phyloP scores from a whole-genome alignment of 2,113 vertebrate genomes.

The Lagopus leucura region DNA sequence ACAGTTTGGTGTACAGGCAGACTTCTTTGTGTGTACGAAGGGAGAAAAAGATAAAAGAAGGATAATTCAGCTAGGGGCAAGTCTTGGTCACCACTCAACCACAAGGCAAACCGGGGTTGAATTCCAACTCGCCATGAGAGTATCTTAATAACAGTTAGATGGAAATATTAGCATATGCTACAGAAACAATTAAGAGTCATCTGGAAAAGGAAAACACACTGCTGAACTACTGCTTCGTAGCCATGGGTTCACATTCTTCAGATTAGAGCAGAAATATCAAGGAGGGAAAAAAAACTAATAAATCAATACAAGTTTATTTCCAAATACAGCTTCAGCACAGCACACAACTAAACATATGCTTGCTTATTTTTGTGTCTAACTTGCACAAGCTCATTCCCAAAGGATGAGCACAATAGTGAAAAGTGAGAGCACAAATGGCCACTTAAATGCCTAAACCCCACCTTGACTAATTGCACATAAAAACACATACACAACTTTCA shows the following conservation, averaged over 20 bases:
- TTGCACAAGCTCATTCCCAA: not conserved
- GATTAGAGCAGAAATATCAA: slow-evolving; percentile 7
- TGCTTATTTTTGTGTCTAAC: slow-evolving; percentile 28
- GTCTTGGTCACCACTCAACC: slow-evolving; percentile 47
- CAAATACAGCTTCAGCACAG: not conserved
- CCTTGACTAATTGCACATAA: slow-evolving; percentile 15
- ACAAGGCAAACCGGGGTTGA: not conserved
- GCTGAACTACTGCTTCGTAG: slow-evolving; percentile 5
- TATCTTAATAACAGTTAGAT: slow-evolving; percentile 53
- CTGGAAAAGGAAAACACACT: slow-evolving; percentile 50
- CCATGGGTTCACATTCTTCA: not conserved
- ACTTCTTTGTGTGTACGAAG: slow-evolving; percentile 25
- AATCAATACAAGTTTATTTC: slow-evolving; percentile 18
- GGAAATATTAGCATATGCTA: slow-evolving; percentile 51
- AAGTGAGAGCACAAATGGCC: slow-evolving; percentile 43
- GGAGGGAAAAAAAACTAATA: not conserved
- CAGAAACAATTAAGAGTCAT: slow-evolving; percentile 55
- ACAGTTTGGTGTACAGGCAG: slow-evolving; percentile 16
- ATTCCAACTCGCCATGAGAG: slow-evolving; percentile 2
- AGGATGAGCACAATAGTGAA: not conserved
- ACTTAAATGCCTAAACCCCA: slow-evolving; percentile 34
- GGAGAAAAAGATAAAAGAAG: not conserved
- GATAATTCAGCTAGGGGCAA: slow-evolving; percentile 38
- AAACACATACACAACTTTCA: slow-evolving; percentile 5
- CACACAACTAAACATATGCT: not conserved